These are phyloP conservation scores for Rhinogobius similis DNA, from an alignment of 2,113 vertebrate genomes.

Conservation along the genomic window DNA sequence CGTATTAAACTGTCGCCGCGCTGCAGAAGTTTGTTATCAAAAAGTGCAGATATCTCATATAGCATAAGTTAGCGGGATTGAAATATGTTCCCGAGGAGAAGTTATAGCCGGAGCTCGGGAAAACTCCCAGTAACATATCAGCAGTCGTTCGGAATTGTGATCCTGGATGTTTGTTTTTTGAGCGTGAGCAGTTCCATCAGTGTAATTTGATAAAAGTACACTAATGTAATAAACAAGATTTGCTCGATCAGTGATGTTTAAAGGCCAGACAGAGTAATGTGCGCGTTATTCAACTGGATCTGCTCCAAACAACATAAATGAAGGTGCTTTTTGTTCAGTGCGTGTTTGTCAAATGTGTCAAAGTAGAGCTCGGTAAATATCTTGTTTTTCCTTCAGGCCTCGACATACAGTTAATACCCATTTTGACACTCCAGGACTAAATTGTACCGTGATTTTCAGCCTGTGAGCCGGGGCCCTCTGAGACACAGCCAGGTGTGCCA, in stretches of 20 bases:
- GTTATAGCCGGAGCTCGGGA: background rate
- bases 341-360: too few relatives aligned
- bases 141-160: background rate
- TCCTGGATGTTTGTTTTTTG: background rate
- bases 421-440: too few relatives aligned
- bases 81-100: background rate
- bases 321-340: too few relatives aligned
- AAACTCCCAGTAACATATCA: background rate
- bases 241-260: background rate
- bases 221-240: background rate
- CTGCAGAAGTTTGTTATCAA: constrained; percentile 40
- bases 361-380: too few relatives aligned
- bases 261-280: background rate
- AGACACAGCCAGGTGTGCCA: too few relatives aligned
- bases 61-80: constrained; percentile 12
- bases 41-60: constrained; percentile 32
- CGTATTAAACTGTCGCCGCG: constrained; percentile 52
- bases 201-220: background rate
- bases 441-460: too few relatives aligned
- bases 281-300: too few relatives aligned
- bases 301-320: too few relatives aligned
- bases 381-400: too few relatives aligned
- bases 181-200: background rate
- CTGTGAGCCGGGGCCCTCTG: too few relatives aligned
- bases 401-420: too few relatives aligned